A percentile compares a stretch with the other conserved stretches of the same genome.
Conservation (phyloP, 2,113 vertebrate genomes). For the Perca flavescens region DNA sequence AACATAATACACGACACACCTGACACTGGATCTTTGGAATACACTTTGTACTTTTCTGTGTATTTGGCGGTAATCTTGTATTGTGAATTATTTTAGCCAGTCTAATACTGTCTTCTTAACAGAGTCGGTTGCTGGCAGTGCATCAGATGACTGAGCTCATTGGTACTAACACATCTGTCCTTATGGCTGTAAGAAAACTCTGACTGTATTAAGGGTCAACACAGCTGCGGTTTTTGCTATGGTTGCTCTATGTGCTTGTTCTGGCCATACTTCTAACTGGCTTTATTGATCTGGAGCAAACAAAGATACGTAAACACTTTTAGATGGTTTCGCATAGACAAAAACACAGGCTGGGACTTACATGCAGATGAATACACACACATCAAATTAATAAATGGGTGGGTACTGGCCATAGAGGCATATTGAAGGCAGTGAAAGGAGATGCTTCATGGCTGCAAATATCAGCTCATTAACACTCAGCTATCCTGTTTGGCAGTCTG, state of each 20-base stretch:
- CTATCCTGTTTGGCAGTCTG: conserved; percentile 47
- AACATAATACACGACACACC: conserved; percentile 30
- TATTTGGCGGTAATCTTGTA: background rate
- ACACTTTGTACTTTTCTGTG: conserved; percentile 11
- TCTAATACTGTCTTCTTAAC: conserved; percentile 15
- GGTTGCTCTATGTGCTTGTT: conserved; percentile 20
- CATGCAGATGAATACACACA: conserved; percentile 25
- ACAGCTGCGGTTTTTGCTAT: conserved; percentile 57
- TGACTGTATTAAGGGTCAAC: conserved; percentile 41
- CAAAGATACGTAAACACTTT: conserved; percentile 31
- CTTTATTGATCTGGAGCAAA: conserved; percentile 47
- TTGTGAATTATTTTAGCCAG: conserved; percentile 19
- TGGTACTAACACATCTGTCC: conserved; percentile 56
- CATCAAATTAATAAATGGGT: conserved; percentile 53
- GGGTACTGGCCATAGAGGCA: conserved; percentile 39
- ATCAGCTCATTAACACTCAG: conserved; percentile 73
- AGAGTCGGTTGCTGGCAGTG: conserved; percentile 22
- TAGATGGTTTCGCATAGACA: conserved; percentile 22
- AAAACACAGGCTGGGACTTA: background rate
- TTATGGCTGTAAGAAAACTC: conserved; percentile 46
- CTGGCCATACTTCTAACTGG: conserved; percentile 48
- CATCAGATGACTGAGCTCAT: conserved; percentile 1
- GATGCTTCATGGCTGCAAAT: conserved; percentile 62
- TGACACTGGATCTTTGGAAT: background rate
- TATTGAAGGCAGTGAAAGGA: conserved; percentile 70